phyloP scores from a whole-genome alignment of 92 coral and sea anemone species.

The Montipora capitata region DNA sequence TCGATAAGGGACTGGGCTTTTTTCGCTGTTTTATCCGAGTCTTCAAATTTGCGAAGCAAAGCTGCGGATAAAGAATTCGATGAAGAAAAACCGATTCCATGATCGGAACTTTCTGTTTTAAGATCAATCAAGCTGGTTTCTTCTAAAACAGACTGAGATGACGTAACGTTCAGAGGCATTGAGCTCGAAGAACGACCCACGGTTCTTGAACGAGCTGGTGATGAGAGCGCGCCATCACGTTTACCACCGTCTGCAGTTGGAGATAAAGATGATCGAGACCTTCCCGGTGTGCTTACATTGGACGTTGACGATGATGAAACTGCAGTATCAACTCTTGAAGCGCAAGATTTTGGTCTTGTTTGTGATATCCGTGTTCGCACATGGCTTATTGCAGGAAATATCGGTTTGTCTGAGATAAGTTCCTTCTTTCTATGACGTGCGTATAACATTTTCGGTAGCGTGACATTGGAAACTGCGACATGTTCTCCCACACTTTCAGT shows the following conservation, averaged over 20 bases:
- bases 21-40: conserved; percentile 67
- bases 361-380: neutral
- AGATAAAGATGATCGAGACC: neutral
- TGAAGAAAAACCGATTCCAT: neutral
- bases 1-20: conserved; percentile 68
- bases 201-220: conserved; percentile 8
- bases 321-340: neutral
- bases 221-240: conserved; percentile 17
- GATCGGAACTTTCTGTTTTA: conserved; percentile 8
- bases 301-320: neutral
- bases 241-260: neutral
- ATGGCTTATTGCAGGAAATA: neutral
- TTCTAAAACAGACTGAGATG: conserved; percentile 4
- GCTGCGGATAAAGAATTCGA: conserved; percentile 84
- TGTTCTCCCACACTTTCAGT: conserved; percentile 3
- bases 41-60: conserved; percentile 76
- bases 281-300: conserved; percentile 5
- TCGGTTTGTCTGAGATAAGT: too few species aligned
- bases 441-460: neutral
- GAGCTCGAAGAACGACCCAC: neutral
- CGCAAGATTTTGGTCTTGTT: conserved; percentile 15
- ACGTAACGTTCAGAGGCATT: conserved; percentile 30
- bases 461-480: conserved; percentile 4
- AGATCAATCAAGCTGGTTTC: conserved; percentile 5
- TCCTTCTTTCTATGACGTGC: neutral